A percentile compares a stretch with the other conserved stretches of the same genome.
These are phyloP conservation scores for Patella pellucida DNA, from an alignment of 2,888 invertebrate genomes.

Conservation along the genomic window DNA sequence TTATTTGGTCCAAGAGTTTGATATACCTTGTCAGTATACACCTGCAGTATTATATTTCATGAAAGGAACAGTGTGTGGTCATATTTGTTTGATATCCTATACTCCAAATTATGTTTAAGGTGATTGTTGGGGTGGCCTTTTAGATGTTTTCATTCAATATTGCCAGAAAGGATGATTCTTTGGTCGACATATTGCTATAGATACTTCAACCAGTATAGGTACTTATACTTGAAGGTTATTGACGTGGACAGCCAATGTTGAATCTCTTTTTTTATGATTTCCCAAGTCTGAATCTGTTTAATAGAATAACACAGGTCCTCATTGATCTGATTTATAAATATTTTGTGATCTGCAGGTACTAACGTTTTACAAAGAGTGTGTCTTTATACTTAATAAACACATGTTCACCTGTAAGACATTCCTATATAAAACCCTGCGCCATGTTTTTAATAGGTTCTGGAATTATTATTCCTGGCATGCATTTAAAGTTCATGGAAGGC, in stretches of 20 bases:
- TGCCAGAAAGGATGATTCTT: not conserved
- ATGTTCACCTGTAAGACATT: not conserved
- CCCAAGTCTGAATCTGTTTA: not conserved
- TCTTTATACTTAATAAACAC: not conserved
- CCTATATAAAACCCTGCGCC: not conserved
- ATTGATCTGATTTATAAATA: conserved; percentile 6
- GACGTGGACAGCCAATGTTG: not conserved
- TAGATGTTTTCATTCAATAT: too few species aligned
- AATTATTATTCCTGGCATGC: too few species aligned
- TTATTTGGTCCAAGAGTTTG: too few species aligned
- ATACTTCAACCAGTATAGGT: too few species aligned
- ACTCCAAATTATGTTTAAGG: too few species aligned
- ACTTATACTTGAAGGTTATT: not conserved
- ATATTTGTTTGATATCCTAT: too few species aligned
- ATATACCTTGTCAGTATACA: too few species aligned
- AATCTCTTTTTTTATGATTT: not conserved
- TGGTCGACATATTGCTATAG: too few species aligned
- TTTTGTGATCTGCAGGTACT: not conserved
- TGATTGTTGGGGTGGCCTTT: too few species aligned
- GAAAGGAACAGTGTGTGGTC: too few species aligned
- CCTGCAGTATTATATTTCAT: too few species aligned
- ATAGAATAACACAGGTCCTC: not conserved
- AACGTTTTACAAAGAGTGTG: not conserved
- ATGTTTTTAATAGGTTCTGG: not conserved
- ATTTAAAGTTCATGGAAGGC: too few species aligned